Base-by-base conservation (phyloP, 2,113 vertebrate genomes). In the Chaenocephalus aceratus region DNA sequence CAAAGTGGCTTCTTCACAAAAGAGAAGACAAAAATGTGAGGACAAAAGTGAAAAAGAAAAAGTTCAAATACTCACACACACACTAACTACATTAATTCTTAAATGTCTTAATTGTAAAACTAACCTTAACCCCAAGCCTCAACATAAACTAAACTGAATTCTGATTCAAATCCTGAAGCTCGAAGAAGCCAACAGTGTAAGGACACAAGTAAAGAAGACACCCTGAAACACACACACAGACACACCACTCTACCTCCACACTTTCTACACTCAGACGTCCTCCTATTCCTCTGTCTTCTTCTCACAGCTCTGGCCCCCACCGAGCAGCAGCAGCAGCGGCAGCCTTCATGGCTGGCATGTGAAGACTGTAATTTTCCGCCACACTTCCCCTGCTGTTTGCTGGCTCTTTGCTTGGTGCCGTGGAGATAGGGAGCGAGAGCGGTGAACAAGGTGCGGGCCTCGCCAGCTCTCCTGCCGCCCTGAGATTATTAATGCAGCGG, bases 351-450 rank as follows among this genome's bases (percentile, higher is more conserved):
- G 92, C 86, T 93, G 93, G 90, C 91, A 89, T 92, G 90, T 92
- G 88, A 93, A 93, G 90, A 89, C 88, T 92, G 91, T 92, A 93
- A 93, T 93, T 93, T 94, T 94, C 91, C 91, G 89, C 92, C 92
- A 93, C 92, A 88, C 89, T 93, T 94, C 89, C 89, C 88, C 88
- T 90, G 91, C 91, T 92, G 88, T 92, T 90, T 86, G 84, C 87
- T 89, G 86, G 90, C 90, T 90, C 86, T 89, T 64, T 93, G 84
- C 87, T 85, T 74, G 79, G 86, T 84, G 78, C 86, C 58, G 89
- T 79, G 85, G 81, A 89, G 90, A 93, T 92, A 93, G 91, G 4
- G 8, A 56, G 66, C 60, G 48, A 80, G 86, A 88, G 93, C 77
- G 26, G 81, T 83, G 88, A 92, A 92, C 91, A 92, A 92, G 89